Base-by-base conservation (phyloP, 2,797 vertebrate genomes). In the Lateolabrax maculatus region DNA sequence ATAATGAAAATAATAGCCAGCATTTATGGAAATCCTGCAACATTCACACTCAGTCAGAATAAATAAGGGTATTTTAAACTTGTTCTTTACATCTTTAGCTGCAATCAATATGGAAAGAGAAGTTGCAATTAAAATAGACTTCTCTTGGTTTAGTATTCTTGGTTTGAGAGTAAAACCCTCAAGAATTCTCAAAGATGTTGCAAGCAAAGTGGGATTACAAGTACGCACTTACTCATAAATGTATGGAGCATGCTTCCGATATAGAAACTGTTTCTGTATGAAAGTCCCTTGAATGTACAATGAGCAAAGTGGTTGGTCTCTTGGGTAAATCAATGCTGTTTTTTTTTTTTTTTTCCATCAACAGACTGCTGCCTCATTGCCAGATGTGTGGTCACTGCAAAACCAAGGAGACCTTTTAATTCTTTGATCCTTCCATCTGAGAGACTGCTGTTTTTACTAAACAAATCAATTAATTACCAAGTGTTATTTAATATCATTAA, bases 1-100 rank as follows among this genome's bases (percentile, higher is more conserved):
- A 80, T 86, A 88, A 90, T 63, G 77, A 83, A 57, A 85, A 81
- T 64, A 76, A 71, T 71, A 85, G 69, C 8, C 27, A 21, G 23
- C 65, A 52, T 60, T 69, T 79, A 51, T 75, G 57, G 43, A 81
- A 76, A 71, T 79, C 55, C 49, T 57, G 67, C 77, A 77, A 71
- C 68, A 69, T 78, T 82, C 80, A 70, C 78, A 84, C 57, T 67
- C 60, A 15, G 25, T 29, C 60, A 74, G 61, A 84, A 75, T 49
- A 31, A 84, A 60, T 39, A 67, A 66, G 63, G 64, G 46, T 72
- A 73, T 85, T 76, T 78, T 66, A 39, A 80, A 72, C 12, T 4
- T 15, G 61, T 11, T 65, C 43, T 82, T 80, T 39, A 27, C 63
- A 64, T 46, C 23, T 15, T 48, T 37, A 48, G 21, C 39, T 78